Evolutionary conservation across 2,113 vertebrate species (phyloP).

Genomic region (Gobio gobio): DNA sequence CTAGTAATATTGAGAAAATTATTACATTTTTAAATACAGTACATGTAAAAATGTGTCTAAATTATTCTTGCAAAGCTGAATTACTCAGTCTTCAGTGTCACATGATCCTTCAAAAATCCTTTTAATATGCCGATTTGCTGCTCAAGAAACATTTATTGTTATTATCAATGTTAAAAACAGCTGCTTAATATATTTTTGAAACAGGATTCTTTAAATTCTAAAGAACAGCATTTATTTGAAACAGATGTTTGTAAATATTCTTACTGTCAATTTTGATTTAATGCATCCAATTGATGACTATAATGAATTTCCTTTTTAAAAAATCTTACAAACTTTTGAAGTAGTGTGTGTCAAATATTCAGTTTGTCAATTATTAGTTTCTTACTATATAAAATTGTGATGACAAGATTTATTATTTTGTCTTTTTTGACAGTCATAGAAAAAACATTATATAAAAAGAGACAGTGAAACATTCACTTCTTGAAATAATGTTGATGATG

Average conservation of each 20-base stretch:
- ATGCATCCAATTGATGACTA: not conserved
- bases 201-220: not conserved
- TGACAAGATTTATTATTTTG: not conserved
- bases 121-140: not conserved
- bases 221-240: too few species aligned
- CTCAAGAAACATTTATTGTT: not conserved
- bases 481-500: not conserved
- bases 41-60: too few species aligned
- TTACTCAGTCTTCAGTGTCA: not conserved
- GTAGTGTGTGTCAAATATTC: not conserved
- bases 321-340: not conserved
- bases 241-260: not conserved
- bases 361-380: not conserved
- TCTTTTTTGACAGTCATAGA: not conserved
- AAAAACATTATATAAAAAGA: not conserved
- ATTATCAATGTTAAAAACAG: not conserved
- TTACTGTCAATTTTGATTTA: not conserved
- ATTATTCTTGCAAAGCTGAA: too few species aligned
- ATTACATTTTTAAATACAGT: not conserved
- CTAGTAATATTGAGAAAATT: not conserved
- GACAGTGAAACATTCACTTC: not conserved
- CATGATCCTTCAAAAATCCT: not conserved
- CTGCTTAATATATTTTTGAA: not conserved
- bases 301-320: not conserved
- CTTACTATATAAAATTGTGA: not conserved